Base-by-base conservation (phyloP, 2,113 vertebrate species). In the Pachycephala philippinensis region DNA sequence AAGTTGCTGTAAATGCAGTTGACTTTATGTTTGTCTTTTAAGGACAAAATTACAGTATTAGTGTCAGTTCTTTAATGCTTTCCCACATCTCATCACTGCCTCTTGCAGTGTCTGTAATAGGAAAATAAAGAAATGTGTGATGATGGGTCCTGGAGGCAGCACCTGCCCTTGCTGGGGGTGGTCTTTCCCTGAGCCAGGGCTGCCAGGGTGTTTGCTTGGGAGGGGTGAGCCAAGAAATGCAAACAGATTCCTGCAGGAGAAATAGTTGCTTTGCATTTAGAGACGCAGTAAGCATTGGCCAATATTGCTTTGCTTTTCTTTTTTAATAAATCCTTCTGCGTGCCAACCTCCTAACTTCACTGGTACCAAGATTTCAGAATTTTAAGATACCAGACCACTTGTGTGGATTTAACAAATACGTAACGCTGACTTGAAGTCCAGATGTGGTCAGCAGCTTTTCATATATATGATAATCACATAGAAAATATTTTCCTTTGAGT, bases 101-200 rank as follows among this genome's bases (percentile, higher is more conserved):
- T 45, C 18, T 57, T 61, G 31, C 54, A 33, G n/a, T 74, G 45
- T 39, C 53, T 49, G 45, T 76, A 17, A 8, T 6, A 35, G 70
- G 44, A 42, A 64, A 54, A 61, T 1, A n/a, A 65, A 37, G 64
- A 6, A 59, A 11, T 15, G 37, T 30, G 45, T 59, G 66, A 5
- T 2, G 2, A 37, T 21, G 80, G 10, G 35, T 66, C 28, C 54
- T 75, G 83, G 60, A 30, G 75, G 60, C 64, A 52, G 59, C 8
- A 0, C 14, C 22, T 56, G 33, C 23, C 21, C 39, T 18, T 2
- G 1, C 39, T 53, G 37, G 7, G 47, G 7, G 4, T 47, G 15
- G 30, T 6, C 21, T 64, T 60, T 9, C 49, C 35, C 30, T 35
- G 47, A 61, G 56, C 52, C 39, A 27, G 47, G 50, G 27, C 71